phyloP scores from a whole-genome alignment of 2,888 invertebrate species.

The Pyrocoelia pectoralis region DNA sequence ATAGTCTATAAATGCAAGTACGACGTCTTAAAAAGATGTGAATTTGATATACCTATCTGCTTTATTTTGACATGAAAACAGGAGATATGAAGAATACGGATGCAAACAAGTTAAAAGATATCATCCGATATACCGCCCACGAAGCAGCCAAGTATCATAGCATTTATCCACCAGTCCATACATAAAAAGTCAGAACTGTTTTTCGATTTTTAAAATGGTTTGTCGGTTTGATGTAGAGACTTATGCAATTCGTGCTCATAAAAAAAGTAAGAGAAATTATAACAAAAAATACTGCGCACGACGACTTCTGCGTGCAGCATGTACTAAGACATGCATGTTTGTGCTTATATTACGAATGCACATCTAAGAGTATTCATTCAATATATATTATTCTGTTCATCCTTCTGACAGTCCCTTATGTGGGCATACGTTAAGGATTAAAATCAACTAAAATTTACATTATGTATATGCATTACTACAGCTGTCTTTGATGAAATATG shows the following conservation, averaged over 20 bases:
- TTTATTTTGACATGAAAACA: conserved; percentile 8
- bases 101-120: conserved; percentile 22
- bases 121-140: conserved; percentile 29
- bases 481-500: conserved; percentile 34
- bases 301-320: conserved; percentile 44
- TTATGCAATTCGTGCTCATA: conserved; percentile 34
- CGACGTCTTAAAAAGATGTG: no score
- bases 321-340: conserved; percentile 44
- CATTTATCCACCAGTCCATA: conserved; percentile 18
- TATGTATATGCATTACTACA: conserved; percentile 35
- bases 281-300: conserved; percentile 40
- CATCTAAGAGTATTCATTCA: conserved; percentile 40
- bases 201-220: conserved; percentile 26
- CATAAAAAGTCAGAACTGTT: conserved; percentile 20
- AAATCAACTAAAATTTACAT: conserved; percentile 40
- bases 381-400: conserved; percentile 43
- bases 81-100: conserved; percentile 13
- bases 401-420: conserved; percentile 44
- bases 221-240: conserved; percentile 21
- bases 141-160: conserved; percentile 23
- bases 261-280: conserved; percentile 32
- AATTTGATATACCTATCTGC: no score
- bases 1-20: no score
- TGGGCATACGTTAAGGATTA: conserved; percentile 43
- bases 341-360: conserved; percentile 43